Evolutionary conservation across 2,113 vertebrate genomes (phyloP), one percentile per base, ranked within the genome.

Genomic region (Clarias magur): DNA sequence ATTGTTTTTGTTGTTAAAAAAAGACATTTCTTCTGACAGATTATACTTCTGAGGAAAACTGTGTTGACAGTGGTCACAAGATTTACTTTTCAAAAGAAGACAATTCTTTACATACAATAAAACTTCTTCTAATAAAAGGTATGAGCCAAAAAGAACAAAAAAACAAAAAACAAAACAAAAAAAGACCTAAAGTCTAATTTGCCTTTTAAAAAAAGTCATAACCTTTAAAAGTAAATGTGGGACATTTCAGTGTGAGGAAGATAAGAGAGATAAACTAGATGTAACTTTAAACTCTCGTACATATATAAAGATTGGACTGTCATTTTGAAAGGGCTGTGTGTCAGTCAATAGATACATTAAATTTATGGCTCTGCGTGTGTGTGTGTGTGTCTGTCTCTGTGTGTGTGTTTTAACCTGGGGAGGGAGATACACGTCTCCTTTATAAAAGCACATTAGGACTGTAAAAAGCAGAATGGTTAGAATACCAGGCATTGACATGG

Each of bases 401-500:
- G 80, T 67, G 57, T 83, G 56, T 56, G 38, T 94, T 95, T 95
- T 94, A 94, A 95, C 94, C 94, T 94, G 93, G 89, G 93, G 94
- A 94, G 93, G 92, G 90, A 90, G 93, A 93, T 92, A 92, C 93
- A 93, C 86, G 84, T 81, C 90, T 93, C 92, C 68, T 90, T 91
- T 91, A 92, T 91, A 93, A 91, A 88, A 88, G 83, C 84, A 87
- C 60, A 91, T 85, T 86, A 88, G 90, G 91, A 87, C 90, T 90
- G 91, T 94, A 93, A 95, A 94, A 91, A 85, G 84, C 88, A 80
- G 92, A 88, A 94, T 93, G 94, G 93, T 94, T 95, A 95, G 92
- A 95, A 94, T 95, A 94, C 93, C 94, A 93, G 90, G 79, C 91
- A 84, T 73, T 83, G 84, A 87, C 89, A 72, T 87, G 85, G 87